Percentiles rank a stretch among this genome's conserved stretches.
phyloP scores from a whole-genome alignment of 2,797 vertebrate species.

The Lithobates pipiens region DNA sequence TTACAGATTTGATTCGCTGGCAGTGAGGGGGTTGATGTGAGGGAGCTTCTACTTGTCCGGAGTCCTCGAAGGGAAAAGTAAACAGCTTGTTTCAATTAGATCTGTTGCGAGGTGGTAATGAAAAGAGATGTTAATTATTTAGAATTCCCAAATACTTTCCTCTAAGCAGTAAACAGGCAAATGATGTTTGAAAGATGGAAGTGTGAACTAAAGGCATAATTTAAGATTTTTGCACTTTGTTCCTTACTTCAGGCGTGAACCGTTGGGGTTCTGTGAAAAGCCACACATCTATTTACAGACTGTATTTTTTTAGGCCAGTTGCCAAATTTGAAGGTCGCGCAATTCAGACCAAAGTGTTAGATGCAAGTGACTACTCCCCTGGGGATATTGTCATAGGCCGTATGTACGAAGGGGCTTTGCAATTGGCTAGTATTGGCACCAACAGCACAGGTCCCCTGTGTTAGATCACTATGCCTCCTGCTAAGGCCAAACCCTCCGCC shows the following conservation, averaged over 20 bases:
- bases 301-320: neutral
- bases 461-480: too few relatives aligned
- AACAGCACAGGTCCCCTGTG: too few relatives aligned
- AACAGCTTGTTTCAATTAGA: conserved; percentile 33
- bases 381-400: too few relatives aligned
- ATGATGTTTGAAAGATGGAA: conserved; percentile 1
- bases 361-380: too few relatives aligned
- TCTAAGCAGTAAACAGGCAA: neutral
- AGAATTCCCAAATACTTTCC: conserved; percentile 34
- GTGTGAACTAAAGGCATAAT: neutral
- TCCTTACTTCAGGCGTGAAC: neutral
- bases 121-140: conserved; percentile 35
- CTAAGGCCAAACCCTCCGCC: too few relatives aligned
- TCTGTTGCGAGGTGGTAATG: neutral
- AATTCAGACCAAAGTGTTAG: too few relatives aligned
- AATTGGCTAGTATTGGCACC: too few relatives aligned
- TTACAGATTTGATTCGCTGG: neutral
- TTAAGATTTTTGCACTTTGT: neutral
- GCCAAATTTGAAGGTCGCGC: too few relatives aligned
- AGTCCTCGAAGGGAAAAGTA: neutral
- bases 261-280: neutral
- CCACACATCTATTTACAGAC: neutral
- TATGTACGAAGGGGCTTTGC: too few relatives aligned
- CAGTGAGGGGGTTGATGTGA: neutral
- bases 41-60: neutral